Percentiles rank a stretch among this genome's conserved stretches.
Conservation (phyloP, 2,113 vertebrate species). For the Cranoglanis bouderius region DNA sequence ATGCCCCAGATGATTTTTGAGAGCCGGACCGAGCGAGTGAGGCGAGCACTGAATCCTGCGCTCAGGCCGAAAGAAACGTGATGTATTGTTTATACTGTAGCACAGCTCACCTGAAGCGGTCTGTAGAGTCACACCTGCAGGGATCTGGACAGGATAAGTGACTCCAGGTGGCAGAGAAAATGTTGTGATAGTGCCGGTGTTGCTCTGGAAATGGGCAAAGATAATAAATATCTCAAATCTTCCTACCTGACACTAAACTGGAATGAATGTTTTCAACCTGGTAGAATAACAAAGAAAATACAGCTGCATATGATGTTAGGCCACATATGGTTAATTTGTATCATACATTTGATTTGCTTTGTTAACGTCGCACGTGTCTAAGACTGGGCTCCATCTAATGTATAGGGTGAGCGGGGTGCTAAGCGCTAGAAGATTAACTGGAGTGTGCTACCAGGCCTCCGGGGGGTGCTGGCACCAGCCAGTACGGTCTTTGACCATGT, state of each 20-base stretch:
- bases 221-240: not conserved
- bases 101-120: constrained; percentile 81
- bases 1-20: not conserved
- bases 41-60: not conserved
- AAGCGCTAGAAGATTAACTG: not conserved
- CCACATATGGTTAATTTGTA: not conserved
- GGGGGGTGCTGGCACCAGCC: not conserved
- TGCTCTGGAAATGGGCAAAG: constrained; percentile 68
- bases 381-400: not conserved
- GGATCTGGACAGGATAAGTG: constrained; percentile 86
- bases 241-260: not conserved
- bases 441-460: not conserved
- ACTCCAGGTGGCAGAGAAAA: constrained; percentile 81
- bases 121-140: constrained; percentile 89
- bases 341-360: not conserved
- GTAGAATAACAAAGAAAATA: not conserved
- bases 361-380: not conserved
- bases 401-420: not conserved
- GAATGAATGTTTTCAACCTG: not conserved
- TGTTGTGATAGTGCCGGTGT: constrained; percentile 67
- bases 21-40: not conserved
- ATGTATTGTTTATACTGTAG: not conserved
- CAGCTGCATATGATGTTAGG: not conserved
- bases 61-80: not conserved
- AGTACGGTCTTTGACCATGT: not conserved